phyloP scores from a whole-genome alignment of 2,797 vertebrate species.

The Tadarida brasiliensis region DNA sequence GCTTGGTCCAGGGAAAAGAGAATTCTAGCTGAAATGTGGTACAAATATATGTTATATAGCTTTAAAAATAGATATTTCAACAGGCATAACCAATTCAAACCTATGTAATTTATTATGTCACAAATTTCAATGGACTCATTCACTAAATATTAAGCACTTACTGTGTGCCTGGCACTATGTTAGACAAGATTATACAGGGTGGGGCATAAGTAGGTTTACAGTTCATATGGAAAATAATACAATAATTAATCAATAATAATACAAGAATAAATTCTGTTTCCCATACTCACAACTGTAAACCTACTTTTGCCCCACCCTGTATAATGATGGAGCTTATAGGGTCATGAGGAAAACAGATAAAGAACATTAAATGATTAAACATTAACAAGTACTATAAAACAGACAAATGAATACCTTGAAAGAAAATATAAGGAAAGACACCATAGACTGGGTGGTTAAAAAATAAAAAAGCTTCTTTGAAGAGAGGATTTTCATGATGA shows the following conservation, averaged over 20 bases:
- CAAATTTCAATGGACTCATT: neutral
- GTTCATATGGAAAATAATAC: neutral
- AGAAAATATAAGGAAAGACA: neutral
- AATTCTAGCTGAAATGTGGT: neutral
- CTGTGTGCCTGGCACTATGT: neutral
- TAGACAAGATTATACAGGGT: neutral
- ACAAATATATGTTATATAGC: neutral
- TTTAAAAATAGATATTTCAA: neutral
- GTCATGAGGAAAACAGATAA: neutral
- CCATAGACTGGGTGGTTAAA: neutral
- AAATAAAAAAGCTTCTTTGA: neutral
- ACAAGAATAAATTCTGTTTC: neutral
- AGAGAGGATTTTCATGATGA: neutral
- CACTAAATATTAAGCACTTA: neutral
- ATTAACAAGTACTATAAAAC: neutral
- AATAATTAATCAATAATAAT: neutral
- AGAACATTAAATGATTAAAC: slow-evolving; percentile 13
- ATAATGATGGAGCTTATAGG: neutral
- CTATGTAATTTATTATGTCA: neutral
- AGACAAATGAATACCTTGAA: neutral
- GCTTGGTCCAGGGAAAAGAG: neutral
- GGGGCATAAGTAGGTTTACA: neutral
- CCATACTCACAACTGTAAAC: neutral
- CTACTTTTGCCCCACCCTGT: neutral
- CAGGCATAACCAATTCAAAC: neutral